Conservation (phyloP, 37 sponge, comb jelly and placozoan species). For the Ianthella basta region DNA sequence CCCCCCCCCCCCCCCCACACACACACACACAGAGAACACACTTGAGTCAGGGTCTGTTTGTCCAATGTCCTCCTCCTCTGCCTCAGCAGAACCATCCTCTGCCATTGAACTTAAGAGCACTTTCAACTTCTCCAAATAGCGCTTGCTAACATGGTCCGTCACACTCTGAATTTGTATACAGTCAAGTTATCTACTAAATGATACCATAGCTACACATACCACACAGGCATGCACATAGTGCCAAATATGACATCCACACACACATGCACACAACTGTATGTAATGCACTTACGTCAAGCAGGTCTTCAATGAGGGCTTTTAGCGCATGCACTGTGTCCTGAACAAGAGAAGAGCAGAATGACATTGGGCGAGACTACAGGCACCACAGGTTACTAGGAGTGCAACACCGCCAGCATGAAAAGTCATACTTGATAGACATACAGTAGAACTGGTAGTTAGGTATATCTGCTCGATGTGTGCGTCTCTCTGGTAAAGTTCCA, state of each 20-base stretch:
- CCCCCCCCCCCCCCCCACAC: too few relatives aligned
- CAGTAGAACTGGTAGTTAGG: too few relatives aligned
- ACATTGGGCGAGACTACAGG: not conserved
- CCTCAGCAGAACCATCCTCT: not conserved
- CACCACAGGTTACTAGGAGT: not conserved
- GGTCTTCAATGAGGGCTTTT: not conserved
- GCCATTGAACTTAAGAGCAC: not conserved
- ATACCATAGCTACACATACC: not conserved
- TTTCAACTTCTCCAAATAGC: conserved; percentile 52
- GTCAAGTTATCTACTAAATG: too few relatives aligned
- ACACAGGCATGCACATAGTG: not conserved
- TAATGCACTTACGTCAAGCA: not conserved
- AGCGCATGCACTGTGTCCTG: not conserved
- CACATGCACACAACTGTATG: not conserved
- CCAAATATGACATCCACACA: not conserved
- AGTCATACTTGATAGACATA: too few relatives aligned
- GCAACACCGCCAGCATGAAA: too few relatives aligned
- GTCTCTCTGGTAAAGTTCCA: too few relatives aligned
- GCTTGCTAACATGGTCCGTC: conserved; percentile 42
- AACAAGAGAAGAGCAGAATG: not conserved
- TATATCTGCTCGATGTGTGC: too few relatives aligned
- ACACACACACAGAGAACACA: too few relatives aligned
- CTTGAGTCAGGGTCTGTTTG: not conserved
- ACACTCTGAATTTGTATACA: conserved; percentile 15
- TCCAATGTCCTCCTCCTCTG: not conserved